phyloP scores from a whole-genome alignment of 2,797 vertebrate species.

The Ispidina picta region DNA sequence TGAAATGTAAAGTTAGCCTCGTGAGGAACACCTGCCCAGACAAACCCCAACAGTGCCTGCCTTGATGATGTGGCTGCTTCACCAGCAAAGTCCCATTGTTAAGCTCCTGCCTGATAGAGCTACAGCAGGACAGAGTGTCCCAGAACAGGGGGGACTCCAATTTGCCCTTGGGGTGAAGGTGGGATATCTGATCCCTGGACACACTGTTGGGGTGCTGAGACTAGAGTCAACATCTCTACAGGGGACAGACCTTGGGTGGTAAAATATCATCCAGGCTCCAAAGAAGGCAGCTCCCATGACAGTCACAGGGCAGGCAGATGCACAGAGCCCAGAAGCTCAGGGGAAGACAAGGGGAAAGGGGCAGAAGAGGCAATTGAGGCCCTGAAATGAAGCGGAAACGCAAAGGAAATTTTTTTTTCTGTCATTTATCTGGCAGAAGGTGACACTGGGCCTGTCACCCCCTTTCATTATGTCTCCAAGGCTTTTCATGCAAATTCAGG shows the following conservation, averaged over 20 bases:
- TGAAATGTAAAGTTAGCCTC: not conserved
- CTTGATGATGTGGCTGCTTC: not conserved
- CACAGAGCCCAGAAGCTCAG: rapidly evolving
- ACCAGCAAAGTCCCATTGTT: not conserved
- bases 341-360: not conserved
- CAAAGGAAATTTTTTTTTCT: constrained; percentile 7
- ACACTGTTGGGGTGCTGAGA: not conserved
- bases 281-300: not conserved
- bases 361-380: not conserved
- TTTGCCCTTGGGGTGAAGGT: not conserved
- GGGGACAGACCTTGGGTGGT: not conserved
- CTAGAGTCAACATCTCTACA: rapidly evolving
- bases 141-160: rapidly evolving
- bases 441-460: constrained; percentile 55
- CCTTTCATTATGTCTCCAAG: constrained; percentile 55
- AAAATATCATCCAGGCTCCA: not conserved
- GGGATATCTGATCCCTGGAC: not conserved
- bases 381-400: constrained; percentile 26
- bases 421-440: constrained; percentile 24
- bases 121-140: not conserved
- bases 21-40: not conserved
- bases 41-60: not conserved
- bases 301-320: rapidly evolving
- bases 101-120: not conserved
- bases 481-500: constrained; percentile 74